These are phyloP conservation scores for Parazoanthus atlanticus DNA, from an alignment of 92 coral and sea anemone species.

Conservation along the genomic window DNA sequence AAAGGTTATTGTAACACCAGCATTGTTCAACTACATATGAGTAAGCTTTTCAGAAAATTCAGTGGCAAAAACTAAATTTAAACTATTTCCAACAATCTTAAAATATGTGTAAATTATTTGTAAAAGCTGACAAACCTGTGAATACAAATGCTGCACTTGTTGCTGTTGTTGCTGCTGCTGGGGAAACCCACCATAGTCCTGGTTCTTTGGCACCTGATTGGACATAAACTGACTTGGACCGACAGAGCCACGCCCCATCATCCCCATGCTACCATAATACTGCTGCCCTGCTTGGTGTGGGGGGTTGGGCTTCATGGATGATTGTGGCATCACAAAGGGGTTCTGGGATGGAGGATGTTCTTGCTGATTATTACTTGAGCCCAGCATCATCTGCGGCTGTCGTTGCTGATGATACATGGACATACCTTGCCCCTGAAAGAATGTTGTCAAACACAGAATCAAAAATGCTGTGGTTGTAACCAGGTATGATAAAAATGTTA, in stretches of 20 bases:
- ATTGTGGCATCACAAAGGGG: conserved; percentile 65
- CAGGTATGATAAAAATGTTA: no score
- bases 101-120: no score
- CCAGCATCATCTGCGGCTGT: conserved; percentile 44
- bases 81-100: no score
- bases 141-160: conserved; percentile 63
- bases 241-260: conserved; percentile 51
- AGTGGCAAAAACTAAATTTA: no score
- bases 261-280: conserved; percentile 69
- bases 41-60: no score
- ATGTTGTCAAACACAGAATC: not conserved
- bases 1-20: no score
- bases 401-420: conserved; percentile 45
- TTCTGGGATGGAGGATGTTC: conserved; percentile 39
- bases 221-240: conserved; percentile 61
- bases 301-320: conserved; percentile 66
- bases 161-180: conserved; percentile 80
- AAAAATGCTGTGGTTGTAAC: no score
- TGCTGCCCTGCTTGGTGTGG: conserved; percentile 56
- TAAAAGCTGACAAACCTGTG: conserved; percentile 59
- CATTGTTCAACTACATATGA: no score
- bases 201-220: conserved; percentile 65
- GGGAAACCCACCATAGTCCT: conserved; percentile 68
- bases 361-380: conserved; percentile 40
- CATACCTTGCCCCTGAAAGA: conserved; percentile 33